These are phyloP conservation scores for Pteronura brasiliensis DNA, from an alignment of 2,113 vertebrate species.

Conservation along the genomic window DNA sequence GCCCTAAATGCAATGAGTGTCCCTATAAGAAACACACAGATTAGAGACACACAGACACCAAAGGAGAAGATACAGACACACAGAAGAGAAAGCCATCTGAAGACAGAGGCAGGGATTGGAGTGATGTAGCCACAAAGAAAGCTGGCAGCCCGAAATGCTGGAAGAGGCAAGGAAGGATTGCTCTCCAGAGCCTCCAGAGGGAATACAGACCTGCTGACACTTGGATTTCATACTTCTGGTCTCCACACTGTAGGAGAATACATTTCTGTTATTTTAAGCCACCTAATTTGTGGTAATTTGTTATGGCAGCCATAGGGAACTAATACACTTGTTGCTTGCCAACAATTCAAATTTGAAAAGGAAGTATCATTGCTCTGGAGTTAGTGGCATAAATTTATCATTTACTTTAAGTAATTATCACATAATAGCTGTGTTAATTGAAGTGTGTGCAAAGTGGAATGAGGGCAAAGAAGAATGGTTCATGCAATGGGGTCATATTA, in stretches of 20 bases:
- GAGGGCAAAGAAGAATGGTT: background rate
- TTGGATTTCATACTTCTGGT: background rate
- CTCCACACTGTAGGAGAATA: background rate
- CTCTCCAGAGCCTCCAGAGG: background rate
- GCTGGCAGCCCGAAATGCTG: background rate
- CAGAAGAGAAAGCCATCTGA: background rate
- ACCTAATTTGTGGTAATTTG: background rate
- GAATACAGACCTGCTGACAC: background rate
- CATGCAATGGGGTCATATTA: background rate
- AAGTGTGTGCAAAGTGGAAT: background rate
- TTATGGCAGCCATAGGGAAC: background rate
- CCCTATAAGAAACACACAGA: background rate
- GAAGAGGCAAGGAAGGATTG: background rate
- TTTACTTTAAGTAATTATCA: slow-evolving; percentile 31
- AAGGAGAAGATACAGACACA: background rate
- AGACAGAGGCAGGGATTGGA: background rate
- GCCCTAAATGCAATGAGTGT: background rate
- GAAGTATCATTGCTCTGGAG: background rate
- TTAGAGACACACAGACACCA: background rate
- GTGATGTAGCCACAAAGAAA: background rate
- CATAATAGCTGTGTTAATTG: background rate
- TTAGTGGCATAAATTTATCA: background rate
- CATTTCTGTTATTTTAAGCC: slow-evolving; percentile 19
- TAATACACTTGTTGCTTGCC: background rate
- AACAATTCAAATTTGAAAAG: background rate